Evolutionary conservation across 1,140 invertebrate genomes (phyloP), one percentile per base, ranked within the genome.

Genomic region (Heliconius hewitsoni): DNA sequence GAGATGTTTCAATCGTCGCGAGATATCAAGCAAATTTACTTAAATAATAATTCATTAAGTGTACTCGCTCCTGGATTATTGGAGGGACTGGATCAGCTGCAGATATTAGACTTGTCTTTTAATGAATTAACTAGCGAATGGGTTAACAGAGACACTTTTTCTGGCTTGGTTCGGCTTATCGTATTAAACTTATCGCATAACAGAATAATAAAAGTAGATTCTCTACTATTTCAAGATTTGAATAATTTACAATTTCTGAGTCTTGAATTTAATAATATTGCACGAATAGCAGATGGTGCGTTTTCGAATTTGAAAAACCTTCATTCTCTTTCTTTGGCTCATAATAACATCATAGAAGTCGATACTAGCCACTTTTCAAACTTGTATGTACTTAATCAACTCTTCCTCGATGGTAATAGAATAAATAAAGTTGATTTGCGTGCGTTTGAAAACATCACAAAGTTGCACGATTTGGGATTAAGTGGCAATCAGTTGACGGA

Each of bases 91-190:
- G 96, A 97, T 82, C 96, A 97, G 86, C 91, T 99, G 42, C 96
- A 97, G 88, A 96, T 96, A 70, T 93, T 98, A 39, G 97, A 98
- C 91, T 93, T 98, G 71, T 97, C 97, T 19, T 93, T 95, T 66
- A 98, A 98, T 91, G 96, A 97, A 84, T 94, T 99, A 46, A 97
- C 96, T 18, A 97, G 96, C 89, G 96, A 96, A 76, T 98, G 96
- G 97, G 96, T 97, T 8, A 97, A 97, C 80, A 95, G 96, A 76
- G 97, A 98, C 82, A 97, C 97, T 27, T 98, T 98, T 91, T 96
- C 96, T 1, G 96, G 96, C 50, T 94, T 98, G 19, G 96, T 96
- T 2, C 95, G 96, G 66, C 94, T 98, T 3, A 96, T 97, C 19
- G 96, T 97, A 23, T 93, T 98, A 52, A 97, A 98, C 90, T 93